Evolutionary conservation across 2,888 invertebrate species (phyloP), one percentile per base, ranked within the genome.

Genomic region (Tetanocera ferruginea): DNA sequence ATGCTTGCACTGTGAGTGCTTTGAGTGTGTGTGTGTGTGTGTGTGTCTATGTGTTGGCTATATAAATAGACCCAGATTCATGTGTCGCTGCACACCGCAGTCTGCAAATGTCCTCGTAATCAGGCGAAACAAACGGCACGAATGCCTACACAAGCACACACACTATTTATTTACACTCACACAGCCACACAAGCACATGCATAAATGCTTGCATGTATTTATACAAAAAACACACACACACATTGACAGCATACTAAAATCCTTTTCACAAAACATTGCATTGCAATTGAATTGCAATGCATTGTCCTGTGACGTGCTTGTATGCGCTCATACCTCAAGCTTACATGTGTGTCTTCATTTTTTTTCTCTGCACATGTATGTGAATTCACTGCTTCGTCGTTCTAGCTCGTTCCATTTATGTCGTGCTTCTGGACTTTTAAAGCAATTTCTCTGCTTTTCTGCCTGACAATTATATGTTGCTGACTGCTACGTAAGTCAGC

Each of bases 11-110:
- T 37, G 28, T 43, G 23, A 52, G 70, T 70, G 51, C 23, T 17
- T 23, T 43, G 23, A 23, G 64, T 71, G 64, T 71, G 72, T 71
- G 62, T 49, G 62, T 37, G 43, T 57, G 57, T 19, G 23, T 67
- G 34, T 76, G 17, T 37, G 23, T 25, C 11, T 69, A 25, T 78
- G 52, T 57, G 43, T 28, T 49, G 60, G 73, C 23, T 62, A 64
- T 74, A 71, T 70, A 76, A 76, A 76, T 76, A 76, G 76, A 69
- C 64, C 76, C 64, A 76, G 62, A 76, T 70, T 76, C 76, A 71
- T 76, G 76, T 71, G 43, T 71, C 70, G 70, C 71, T 76, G 64
- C 72, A 72, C 57, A 31, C 60, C 31, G 69, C 57, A 60, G 77
- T 43, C 49, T 34, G 67, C 57, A 37, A 69, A 75, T 69, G 74